phyloP scores from a whole-genome alignment of 2,797 vertebrate genomes.

The Micrastur ruficollis region DNA sequence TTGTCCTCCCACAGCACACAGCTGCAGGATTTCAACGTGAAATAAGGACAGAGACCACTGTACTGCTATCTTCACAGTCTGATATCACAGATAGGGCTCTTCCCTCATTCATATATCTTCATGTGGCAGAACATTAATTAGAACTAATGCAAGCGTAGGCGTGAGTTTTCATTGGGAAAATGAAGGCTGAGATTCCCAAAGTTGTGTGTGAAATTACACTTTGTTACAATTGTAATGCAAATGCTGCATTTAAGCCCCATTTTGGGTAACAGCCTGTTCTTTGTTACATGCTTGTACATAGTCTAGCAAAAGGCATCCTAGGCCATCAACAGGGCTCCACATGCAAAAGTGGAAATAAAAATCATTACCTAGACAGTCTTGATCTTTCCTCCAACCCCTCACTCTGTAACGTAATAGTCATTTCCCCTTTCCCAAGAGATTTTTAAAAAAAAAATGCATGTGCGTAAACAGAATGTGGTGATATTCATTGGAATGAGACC shows the following conservation, averaged over 20 bases:
- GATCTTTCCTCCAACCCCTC: neutral
- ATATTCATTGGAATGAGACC: neutral
- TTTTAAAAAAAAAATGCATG: rapidly evolving
- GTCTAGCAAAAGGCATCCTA: neutral
- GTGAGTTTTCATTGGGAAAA: neutral
- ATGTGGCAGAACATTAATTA: neutral
- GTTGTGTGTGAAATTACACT: neutral
- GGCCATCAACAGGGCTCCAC: neutral
- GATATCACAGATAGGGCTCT: neutral
- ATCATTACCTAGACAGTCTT: neutral
- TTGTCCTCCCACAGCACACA: neutral
- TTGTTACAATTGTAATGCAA: neutral
- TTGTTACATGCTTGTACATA: neutral
- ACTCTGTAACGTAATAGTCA: neutral
- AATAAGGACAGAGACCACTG: neutral
- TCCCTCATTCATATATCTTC: neutral
- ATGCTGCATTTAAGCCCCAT: neutral
- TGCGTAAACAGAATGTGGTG: neutral
- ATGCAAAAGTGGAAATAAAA: neutral
- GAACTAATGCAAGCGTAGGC: neutral
- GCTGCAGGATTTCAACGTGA: neutral
- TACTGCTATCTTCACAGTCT: neutral
- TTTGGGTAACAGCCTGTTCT: neutral
- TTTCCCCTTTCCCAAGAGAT: neutral
- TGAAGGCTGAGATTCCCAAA: neutral